These are phyloP conservation scores for Pithys albifrons DNA, from an alignment of 2,113 vertebrate genomes.

Conservation along the genomic window DNA sequence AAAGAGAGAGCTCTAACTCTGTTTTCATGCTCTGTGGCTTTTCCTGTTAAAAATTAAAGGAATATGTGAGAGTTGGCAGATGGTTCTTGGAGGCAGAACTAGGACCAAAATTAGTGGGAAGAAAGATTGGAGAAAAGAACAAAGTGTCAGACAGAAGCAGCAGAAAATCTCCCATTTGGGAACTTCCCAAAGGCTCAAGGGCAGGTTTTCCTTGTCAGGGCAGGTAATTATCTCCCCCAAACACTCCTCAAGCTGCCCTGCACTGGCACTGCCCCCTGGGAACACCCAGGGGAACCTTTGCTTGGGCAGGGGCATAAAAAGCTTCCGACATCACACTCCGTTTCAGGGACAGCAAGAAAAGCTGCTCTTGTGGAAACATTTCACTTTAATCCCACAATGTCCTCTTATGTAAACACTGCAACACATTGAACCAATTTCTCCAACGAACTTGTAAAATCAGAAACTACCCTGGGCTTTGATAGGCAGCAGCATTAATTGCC, in stretches of 20 bases:
- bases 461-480: conserved; percentile 67
- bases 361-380: conserved; percentile 39
- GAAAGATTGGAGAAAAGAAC: background rate
- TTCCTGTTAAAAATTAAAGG: background rate
- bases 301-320: conserved; percentile 1
- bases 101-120: background rate
- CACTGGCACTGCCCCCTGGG: background rate
- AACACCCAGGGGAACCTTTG: conserved; percentile 18
- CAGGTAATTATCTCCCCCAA: background rate
- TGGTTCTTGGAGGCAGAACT: background rate
- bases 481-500: conserved; percentile 66
- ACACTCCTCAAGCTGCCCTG: background rate
- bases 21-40: background rate
- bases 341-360: background rate
- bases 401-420: conserved; percentile 67
- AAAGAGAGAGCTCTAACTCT: background rate
- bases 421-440: conserved; percentile 72
- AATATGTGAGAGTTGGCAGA: background rate
- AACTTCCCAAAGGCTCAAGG: background rate
- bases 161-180: background rate
- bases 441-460: conserved; percentile 65
- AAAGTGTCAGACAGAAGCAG: background rate
- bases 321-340: background rate
- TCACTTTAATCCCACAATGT: conserved; percentile 52
- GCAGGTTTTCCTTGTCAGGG: background rate